Conservation (phyloP, 2,797 vertebrate genomes). For the Octomys mimax region DNA sequence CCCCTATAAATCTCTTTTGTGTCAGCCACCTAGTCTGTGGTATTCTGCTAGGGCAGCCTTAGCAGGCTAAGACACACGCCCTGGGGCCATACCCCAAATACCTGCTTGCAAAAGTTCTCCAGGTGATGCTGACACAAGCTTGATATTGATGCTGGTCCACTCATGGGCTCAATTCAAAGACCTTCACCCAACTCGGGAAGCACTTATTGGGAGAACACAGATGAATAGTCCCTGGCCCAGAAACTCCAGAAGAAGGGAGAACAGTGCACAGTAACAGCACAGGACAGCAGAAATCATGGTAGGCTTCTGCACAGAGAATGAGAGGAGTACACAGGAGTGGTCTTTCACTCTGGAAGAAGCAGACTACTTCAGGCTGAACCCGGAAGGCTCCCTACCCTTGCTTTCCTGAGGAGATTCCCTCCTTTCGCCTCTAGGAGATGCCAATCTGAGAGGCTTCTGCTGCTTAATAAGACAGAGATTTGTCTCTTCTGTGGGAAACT, state of each 20-base stretch:
- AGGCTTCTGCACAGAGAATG: neutral
- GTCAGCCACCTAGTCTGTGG: neutral
- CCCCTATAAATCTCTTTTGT: neutral
- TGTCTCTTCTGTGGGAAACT: neutral
- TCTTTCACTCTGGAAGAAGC: neutral
- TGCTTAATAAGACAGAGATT: neutral
- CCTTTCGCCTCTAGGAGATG: neutral
- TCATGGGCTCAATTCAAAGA: neutral
- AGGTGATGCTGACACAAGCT: neutral
- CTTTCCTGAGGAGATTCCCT: neutral
- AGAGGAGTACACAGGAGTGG: neutral
- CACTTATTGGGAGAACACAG: neutral
- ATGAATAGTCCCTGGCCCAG: neutral
- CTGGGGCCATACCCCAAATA: neutral
- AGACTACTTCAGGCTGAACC: neutral
- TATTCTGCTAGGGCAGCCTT: neutral
- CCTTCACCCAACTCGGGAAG: neutral
- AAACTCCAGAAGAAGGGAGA: neutral
- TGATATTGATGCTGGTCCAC: neutral
- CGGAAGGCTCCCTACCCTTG: neutral
- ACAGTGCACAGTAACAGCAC: neutral
- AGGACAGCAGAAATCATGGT: neutral
- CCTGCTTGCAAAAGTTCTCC: neutral
- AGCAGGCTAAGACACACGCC: neutral
- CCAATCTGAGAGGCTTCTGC: neutral